A percentile compares a stretch with the other conserved stretches of the same genome.
Evolutionary conservation across 2,113 vertebrate species (phyloP).

Genomic region (Diadophis punctatus): DNA sequence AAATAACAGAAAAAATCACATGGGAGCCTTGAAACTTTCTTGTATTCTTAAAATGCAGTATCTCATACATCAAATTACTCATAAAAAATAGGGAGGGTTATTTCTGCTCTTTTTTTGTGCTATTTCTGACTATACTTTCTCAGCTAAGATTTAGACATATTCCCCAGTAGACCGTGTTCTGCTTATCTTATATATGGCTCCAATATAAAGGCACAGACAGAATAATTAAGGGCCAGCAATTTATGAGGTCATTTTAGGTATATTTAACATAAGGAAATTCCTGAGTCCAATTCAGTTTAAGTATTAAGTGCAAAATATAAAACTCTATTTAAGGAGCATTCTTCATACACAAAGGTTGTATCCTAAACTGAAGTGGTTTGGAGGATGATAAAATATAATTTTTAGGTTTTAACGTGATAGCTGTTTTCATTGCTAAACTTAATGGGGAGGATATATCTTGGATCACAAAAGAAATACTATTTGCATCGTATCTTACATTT

Average conservation of each 20-base stretch:
- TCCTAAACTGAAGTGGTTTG: not conserved
- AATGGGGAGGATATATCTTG: not conserved
- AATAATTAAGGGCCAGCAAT: not conserved
- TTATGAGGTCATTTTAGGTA: not conserved
- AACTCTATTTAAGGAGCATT: not conserved
- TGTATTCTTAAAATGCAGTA: not conserved
- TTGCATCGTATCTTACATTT: not conserved
- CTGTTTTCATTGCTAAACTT: not conserved
- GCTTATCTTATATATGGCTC: not conserved
- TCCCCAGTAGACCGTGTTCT: not conserved
- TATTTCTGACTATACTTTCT: not conserved
- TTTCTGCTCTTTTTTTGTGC: not conserved
- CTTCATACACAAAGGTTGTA: not conserved
- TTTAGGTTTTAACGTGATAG: not conserved
- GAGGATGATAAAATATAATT: not conserved
- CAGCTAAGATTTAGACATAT: not conserved
- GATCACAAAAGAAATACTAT: not conserved
- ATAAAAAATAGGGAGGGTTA: not conserved
- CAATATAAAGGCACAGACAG: not conserved
- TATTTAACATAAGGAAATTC: not conserved
- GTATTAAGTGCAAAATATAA: not conserved
- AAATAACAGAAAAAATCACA: conserved; percentile 22
- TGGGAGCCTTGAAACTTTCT: conserved; percentile 5
- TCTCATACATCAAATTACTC: not conserved
- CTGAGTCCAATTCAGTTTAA: not conserved